Evolutionary conservation across 92 coral and sea anemone species (phyloP), one percentile per base, ranked within the genome.

Genomic region (Zoanthus gigantus): DNA sequence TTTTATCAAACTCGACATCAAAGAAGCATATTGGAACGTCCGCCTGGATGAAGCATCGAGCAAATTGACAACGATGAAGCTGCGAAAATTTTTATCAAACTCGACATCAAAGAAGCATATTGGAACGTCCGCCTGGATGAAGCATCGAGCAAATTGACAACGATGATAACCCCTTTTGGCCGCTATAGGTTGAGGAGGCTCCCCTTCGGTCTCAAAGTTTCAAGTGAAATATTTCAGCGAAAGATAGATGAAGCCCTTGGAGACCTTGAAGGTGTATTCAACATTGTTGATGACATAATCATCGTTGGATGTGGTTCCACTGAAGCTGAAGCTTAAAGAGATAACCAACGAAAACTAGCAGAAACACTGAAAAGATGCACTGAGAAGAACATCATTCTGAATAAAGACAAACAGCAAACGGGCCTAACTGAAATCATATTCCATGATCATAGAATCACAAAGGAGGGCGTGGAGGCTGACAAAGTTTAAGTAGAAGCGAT

Each of bases 401-500:
- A 58, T 75, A 52, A 86, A 9, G 83, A 86, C 12, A 86, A 86
- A 61, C 17, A 48, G 17, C 73, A 0, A 50, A 52, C 76, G 34
- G 76, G 58, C 28, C 47, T 23, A 30, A 66, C 31, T 6, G 61
- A 83, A 58, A 37, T 86, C 73, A 32, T 3, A 29, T 86, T 86
- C 79, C 16, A 5, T 10, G 83, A 83, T 3, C 89, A 86, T 61
- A 48, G 58, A 7, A 30, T 86, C 34, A 74, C 89, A 47, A 86
- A 15, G 61, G 75, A 74, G 31, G 89, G 89, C 2, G 63, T 57
- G 63, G 12, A 57, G 12, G 63, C 17, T 11, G 63, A 57, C 15
- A 57, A 57, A 57, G 63, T 11, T 86, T 90, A 90, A 61, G 88
- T 92, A 3, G 57, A 87, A 50, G 91, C 92, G 30, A 85, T 90